Evolutionary conservation across 2,113 vertebrate genomes (phyloP), one percentile per base, ranked within the genome.

Genomic region (Phyllopteryx taeniolatus): DNA sequence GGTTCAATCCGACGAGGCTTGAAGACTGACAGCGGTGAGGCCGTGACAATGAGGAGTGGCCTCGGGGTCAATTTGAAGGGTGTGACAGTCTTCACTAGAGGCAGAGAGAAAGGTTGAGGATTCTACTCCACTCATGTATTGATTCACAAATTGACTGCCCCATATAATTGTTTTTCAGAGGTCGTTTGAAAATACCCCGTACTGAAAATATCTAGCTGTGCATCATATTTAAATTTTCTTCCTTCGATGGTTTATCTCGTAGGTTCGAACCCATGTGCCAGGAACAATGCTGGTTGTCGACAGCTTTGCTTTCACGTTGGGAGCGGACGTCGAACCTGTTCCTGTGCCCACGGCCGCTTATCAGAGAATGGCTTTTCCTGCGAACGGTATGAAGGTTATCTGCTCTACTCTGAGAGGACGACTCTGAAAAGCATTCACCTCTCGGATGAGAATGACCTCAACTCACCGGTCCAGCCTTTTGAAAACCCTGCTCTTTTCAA

Each of bases 11-110:
- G 96, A 81, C 95, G 98, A 72, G 96, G 95, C 74, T 91, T 94
- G 69, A 99, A 99, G 92, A 94, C 92, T 9, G 96, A 98, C 87
- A 93, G 94, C 75, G 93, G 92, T 54, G 98, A 99, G 76, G 88
- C 88, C 0, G 86, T 95, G 73, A 98, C 96, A 72, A 94, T 99
- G 94, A 95, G 96, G 88, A 98, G 94, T 39, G 96, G 97, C 62
- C 94, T 99, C 31, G 98, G 98, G 66, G 95, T 98, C 84, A 99
- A 99, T 89, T 90, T 99, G 85, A 99, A 99, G 90, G 97, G 98
- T 83, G 95, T 99, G 82, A 97, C 96, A 74, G 87, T 99, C 86
- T 99, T 98, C 91, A 98, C 94, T 82, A 92, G 93, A 94, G 94
- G 93, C 89, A 94, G 96, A 93, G 96, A 99, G 91, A 99, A 97